phyloP scores from a whole-genome alignment of 2,113 vertebrate species.

The Chaetops frenatus region DNA sequence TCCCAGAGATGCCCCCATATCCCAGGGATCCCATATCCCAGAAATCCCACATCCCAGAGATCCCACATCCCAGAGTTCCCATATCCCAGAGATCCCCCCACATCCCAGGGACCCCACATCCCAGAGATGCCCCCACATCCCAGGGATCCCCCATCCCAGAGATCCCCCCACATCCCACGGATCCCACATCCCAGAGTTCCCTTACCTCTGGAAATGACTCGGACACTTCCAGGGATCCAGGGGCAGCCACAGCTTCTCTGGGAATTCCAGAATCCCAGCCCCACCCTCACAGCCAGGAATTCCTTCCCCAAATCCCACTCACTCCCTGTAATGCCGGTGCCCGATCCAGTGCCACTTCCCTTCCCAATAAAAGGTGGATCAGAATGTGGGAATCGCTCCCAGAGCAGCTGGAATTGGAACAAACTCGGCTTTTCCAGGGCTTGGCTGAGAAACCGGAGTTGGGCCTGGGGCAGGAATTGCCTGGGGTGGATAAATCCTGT shows the following conservation, averaged over 20 bases:
- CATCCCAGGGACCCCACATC: fast-evolving
- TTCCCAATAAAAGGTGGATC: neutral
- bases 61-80: neutral
- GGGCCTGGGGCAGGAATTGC: neutral
- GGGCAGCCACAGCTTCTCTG: neutral
- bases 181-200: too few relatives aligned
- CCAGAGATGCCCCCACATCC: too few relatives aligned
- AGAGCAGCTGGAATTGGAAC: neutral
- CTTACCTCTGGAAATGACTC: neutral
- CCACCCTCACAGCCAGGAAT: neutral
- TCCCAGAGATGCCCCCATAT: neutral
- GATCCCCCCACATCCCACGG: neutral
- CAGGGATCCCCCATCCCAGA: too few relatives aligned
- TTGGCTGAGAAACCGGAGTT: neutral
- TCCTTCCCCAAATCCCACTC: neutral
- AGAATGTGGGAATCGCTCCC: neutral
- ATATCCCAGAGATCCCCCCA: fast-evolving
- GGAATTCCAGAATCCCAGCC: neutral
- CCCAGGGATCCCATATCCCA: neutral
- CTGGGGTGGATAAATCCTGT: neutral
- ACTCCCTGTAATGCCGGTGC: fast-evolving
- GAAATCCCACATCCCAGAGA: neutral
- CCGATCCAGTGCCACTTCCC: neutral
- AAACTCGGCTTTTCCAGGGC: neutral
- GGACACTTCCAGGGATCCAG: neutral